Evolutionary conservation across 2,888 invertebrate genomes (phyloP).

Genomic region (Girardia tigrina): DNA sequence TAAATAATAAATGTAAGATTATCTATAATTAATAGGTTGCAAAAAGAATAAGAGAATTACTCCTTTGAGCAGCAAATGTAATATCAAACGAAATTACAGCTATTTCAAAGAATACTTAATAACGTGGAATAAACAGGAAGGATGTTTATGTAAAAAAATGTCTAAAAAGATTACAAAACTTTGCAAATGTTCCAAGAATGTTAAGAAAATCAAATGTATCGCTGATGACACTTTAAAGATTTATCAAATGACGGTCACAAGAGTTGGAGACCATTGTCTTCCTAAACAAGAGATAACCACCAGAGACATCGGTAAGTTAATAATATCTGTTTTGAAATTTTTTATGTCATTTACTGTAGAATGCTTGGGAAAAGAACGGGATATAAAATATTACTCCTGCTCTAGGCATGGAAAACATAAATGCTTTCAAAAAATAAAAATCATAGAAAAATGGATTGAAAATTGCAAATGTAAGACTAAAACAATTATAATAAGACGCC

Average conservation of each 20-base stretch:
- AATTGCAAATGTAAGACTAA: slow-evolving; percentile 27
- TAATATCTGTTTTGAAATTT: slow-evolving; percentile 1
- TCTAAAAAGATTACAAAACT: slow-evolving; percentile 25
- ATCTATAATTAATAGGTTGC: no score
- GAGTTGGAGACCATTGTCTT: slow-evolving; percentile 18
- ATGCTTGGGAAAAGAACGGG: not conserved
- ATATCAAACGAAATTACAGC: slow-evolving; percentile 2
- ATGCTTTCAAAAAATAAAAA: slow-evolving; percentile 11
- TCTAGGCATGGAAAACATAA: slow-evolving; percentile 13
- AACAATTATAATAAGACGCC: not conserved
- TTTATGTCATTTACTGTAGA: not conserved
- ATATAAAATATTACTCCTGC: not conserved
- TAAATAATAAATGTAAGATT: no score
- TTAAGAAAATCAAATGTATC: slow-evolving; percentile 26
- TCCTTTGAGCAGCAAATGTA: slow-evolving; percentile 18
- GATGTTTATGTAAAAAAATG: slow-evolving; percentile 24
- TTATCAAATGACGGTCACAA: slow-evolving; percentile 19
- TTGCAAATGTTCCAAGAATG: slow-evolving; percentile 26
- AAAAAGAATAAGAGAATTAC: slow-evolving; percentile 21
- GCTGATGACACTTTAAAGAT: slow-evolving; percentile 29
- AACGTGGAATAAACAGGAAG: slow-evolving; percentile 21
- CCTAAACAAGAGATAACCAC: slow-evolving; percentile 31
- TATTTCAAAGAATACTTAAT: not conserved
- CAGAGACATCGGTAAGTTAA: slow-evolving; percentile 28
- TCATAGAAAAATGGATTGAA: not conserved